Evolutionary conservation across 2,113 vertebrate genomes (phyloP).

Genomic region (Papio anubis): DNA sequence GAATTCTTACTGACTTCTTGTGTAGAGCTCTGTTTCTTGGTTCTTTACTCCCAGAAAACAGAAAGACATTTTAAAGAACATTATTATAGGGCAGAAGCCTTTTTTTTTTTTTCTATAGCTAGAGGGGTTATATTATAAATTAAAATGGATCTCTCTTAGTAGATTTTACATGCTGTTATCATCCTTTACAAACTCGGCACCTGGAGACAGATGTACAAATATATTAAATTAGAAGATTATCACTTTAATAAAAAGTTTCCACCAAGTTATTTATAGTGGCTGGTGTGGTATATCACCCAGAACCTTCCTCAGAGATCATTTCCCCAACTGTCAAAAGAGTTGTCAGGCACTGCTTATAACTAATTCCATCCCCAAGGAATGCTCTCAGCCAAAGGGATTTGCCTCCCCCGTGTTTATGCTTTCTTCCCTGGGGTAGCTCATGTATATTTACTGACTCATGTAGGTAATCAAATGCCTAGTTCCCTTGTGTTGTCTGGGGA

Average conservation of each 20-base stretch:
- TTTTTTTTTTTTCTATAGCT: not conserved
- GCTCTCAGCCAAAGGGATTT: not conserved
- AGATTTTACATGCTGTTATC: not conserved
- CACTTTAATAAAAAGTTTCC: not conserved
- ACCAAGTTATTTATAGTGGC: not conserved
- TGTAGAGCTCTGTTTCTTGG: not conserved
- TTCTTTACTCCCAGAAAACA: not conserved
- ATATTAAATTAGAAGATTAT: not conserved
- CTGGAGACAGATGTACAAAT: not conserved
- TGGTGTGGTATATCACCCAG: not conserved
- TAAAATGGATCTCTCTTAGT: not conserved
- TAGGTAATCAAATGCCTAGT: not conserved
- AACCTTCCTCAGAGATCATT: not conserved
- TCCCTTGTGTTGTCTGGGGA: not conserved
- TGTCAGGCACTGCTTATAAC: not conserved
- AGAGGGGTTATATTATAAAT: not conserved
- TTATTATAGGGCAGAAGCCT: not conserved
- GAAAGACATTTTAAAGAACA: not conserved
- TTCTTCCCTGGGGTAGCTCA: not conserved
- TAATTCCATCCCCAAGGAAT: not conserved
- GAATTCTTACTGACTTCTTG: slow-evolving; percentile 26
- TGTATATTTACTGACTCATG: not conserved
- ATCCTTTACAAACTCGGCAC: not conserved
- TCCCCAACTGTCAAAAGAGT: not conserved
- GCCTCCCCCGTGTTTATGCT: not conserved